Evolutionary conservation across 2,797 vertebrate genomes (phyloP).

Genomic region (Ctenosaura bakeri): DNA sequence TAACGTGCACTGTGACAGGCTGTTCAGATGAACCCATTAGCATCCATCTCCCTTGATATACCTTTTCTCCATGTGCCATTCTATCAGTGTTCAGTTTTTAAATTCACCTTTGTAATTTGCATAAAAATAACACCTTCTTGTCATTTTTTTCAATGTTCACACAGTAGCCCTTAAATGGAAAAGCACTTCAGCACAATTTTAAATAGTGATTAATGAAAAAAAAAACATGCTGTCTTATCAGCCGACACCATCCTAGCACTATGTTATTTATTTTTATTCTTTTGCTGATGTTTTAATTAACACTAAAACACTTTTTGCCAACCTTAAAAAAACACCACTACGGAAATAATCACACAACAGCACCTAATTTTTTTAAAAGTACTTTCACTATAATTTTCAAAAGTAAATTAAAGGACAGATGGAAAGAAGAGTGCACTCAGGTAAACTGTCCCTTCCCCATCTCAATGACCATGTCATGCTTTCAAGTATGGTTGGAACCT

Average conservation of each 20-base stretch:
- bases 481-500: not conserved
- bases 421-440: not conserved
- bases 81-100: slow-evolving; percentile 6
- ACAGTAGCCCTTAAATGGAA: not conserved
- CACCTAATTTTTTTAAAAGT: not conserved
- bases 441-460: not conserved
- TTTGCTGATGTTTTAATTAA: slow-evolving; percentile 29
- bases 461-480: not conserved
- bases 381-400: not conserved
- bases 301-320: slow-evolving; percentile 1
- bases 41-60: not conserved
- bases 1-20: not conserved
- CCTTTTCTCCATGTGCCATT: not conserved
- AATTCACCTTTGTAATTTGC: not conserved
- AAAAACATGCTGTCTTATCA: slow-evolving; percentile 4
- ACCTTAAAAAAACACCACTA: not conserved
- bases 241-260: slow-evolving; percentile 8
- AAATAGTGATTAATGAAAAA: slow-evolving; percentile 21
- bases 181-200: slow-evolving; percentile 18
- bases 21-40: not conserved
- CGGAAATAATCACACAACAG: not conserved
- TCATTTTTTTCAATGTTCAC: slow-evolving; percentile 7
- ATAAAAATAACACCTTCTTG: not conserved
- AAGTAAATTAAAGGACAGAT: not conserved
- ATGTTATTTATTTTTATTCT: slow-evolving; percentile 14